Base-by-base conservation (phyloP, 2,888 invertebrate genomes). In the Patella ulyssiponensis region DNA sequence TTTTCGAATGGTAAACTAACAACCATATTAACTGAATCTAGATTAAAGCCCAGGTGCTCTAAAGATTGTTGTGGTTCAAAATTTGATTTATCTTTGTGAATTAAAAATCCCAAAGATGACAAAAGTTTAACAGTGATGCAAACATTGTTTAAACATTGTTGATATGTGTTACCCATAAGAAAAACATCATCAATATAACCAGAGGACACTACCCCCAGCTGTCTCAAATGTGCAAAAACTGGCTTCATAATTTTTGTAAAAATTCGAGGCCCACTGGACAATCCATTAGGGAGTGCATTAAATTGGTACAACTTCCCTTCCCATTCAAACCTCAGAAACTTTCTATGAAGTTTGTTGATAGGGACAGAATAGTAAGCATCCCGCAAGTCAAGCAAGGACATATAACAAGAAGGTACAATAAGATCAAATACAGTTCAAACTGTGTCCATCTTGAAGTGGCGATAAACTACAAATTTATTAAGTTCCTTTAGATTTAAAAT, bases 301-400 rank as follows among this genome's bases (percentile, higher is more conserved):
- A 75, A 75, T 52, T 69, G 69, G 12, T 69, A 69, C 7, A 75
- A 23, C 15, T 69, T 33, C 5, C 33, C 70, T 17, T 70, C n/a
- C 75, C 75, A 75, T 12, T 23, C 12, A 75, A 75, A 75, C n/a
- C 52, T 33, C n/a, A 75, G 75, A 17, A n/a, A 75, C 27, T 75
- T 70, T n/a, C 75, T 17, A 17, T 75, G 14, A 44, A 17, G 3
- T 4, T n/a, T n/a, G 4, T 33, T 44, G 12, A 75, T 33, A 33
- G 75, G 75, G 3, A 69, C 75, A n/a, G 75, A 69, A 52, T 58
- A 75, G n/a, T 75, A 75, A 27, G 75, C 69, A 53, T 75, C 75
- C 33, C 51, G 58, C 69, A 54, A 52, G 23, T 75, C 75, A 15
- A 75, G 17, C 15, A 56, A 69, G 14, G 69, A 17, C 75, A 58